A percentile compares a stretch with the other conserved stretches of the same genome.
Conservation (phyloP, 2,113 vertebrate species). For the Phylloscopus trochiloides region DNA sequence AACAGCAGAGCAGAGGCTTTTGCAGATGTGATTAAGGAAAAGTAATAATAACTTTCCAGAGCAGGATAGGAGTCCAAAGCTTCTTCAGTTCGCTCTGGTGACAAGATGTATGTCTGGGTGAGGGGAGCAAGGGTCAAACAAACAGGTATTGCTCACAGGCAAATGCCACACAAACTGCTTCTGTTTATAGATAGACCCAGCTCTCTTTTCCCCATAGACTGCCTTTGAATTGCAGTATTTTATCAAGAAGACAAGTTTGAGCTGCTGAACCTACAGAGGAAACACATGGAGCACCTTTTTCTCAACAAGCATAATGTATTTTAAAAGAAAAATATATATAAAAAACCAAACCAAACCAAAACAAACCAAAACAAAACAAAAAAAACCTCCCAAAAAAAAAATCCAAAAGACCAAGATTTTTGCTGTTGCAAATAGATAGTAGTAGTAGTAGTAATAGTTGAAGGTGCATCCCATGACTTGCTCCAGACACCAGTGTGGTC, state of each 20-base stretch:
- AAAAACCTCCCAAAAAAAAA: neutral
- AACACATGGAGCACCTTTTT: rapidly evolving
- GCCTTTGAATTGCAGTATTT: neutral
- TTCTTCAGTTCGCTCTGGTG: neutral
- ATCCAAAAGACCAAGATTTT: neutral
- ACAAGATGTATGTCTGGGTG: neutral
- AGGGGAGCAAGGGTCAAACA: neutral
- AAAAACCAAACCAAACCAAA: neutral
- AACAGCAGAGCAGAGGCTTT: neutral
- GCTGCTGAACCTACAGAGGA: neutral
- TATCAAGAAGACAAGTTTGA: neutral
- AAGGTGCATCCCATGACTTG: neutral
- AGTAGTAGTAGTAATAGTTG: neutral
- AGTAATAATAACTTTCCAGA: neutral
- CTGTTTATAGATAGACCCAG: neutral
- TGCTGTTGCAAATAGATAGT: neutral
- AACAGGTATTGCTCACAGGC: neutral
- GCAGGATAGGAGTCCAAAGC: neutral
- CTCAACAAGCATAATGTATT: rapidly evolving
- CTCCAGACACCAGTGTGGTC: neutral
- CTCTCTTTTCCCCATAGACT: neutral
- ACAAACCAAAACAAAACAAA: neutral
- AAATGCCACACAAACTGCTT: neutral
- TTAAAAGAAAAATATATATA: neutral
- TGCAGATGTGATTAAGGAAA: neutral